Base-by-base conservation (phyloP, 2,888 invertebrate species). In the Agapetus fuscipes region DNA sequence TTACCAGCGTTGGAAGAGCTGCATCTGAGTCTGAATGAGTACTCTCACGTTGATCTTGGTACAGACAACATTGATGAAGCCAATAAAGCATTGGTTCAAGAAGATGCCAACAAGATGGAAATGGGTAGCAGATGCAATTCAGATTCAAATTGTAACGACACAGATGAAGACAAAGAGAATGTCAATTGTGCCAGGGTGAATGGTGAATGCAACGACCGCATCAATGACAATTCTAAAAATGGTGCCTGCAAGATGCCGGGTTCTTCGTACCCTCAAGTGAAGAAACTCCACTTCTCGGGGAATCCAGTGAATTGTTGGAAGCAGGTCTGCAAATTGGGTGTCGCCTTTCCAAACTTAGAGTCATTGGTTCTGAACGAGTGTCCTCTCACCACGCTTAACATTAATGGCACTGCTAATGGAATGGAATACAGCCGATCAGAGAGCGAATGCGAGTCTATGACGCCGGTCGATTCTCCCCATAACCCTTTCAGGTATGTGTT, bases 1-100 rank as follows among this genome's bases (percentile, higher is more conserved):
- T 69, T 87, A 46, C 84, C 83, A 40, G 79, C 80, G 56, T 70
- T 95, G 29, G 85, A 90, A 67, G 95, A 95, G 64, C 69, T 96
- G 48, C 94, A 95, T 64, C 66, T 95, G 53, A 93, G 94, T 56
- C 72, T 93, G 45, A 96, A 95, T 62, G 83, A 88, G 58, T 91
- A 88, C 60, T 75, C 76, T 16, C 75, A 78, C 49, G 83, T 90
- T 26, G 75, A 83, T 40, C 66, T 89, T 30, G 76, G 76, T 47
- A 60, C 63, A 14, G 51, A 59, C 26, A 52, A 55, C 43, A 54
- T 57, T 32, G 30, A 29, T 7, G 43, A 25, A n/a, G 9, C 9
- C 20, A 9, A 4, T 20, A 27, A 33, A 30, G 17, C 41, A 27
- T 29, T 41, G n/a, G 29, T 32, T n/a, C n/a, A 31, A 20, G 15